Evolutionary conservation across 1,140 invertebrate genomes (phyloP), one percentile per base, ranked within the genome.

Genomic region (Cyrtorhinus lividipennis): DNA sequence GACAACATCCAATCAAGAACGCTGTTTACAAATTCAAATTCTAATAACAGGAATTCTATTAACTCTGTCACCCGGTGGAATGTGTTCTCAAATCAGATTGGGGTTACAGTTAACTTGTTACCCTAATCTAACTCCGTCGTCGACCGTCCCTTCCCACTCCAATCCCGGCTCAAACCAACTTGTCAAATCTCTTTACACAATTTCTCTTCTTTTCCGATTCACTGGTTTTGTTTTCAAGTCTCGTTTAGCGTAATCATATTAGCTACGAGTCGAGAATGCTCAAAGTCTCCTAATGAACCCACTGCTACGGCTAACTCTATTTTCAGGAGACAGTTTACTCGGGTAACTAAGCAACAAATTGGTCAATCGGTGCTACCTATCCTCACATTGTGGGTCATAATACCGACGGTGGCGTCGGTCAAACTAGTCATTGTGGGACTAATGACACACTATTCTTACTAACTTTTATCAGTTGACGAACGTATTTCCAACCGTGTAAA

Each of bases 21-120:
- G n/a, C 58, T 59, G 58, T 59, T 59, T 59, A 59, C 58, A 59
- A 59, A 59, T 59, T 59, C 58, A 59, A 59, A 59, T 59, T 59
- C 58, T 59, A 59, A 59, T 59, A 59, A 59, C 58, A 30, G 58
- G 24, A 59, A 59, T 59, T 59, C 58, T 59, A 59, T 59, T 59
- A 59, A 59, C 58, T 27, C 27, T 30, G 58, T 59, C 58, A 59
- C 58, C 58, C 24, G 58, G 58, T 30, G 58, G 58, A 59, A 59
- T 59, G 27, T 30, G 58, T 59, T 30, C 22, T 26, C 27, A 59
- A 59, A 59, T 59, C 58, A 25, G 27, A 59, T 59, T 59, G 58
- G 48, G 48, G 48, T 53, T 53, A 53, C 48, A 10, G 48, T 53
- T 53, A 53, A 53, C 48, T 53, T 20, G 48, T 20, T 22, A 53